These are phyloP conservation scores for Drosophila mimetica DNA, from an alignment of 2,888 invertebrate genomes.

Conservation along the genomic window DNA sequence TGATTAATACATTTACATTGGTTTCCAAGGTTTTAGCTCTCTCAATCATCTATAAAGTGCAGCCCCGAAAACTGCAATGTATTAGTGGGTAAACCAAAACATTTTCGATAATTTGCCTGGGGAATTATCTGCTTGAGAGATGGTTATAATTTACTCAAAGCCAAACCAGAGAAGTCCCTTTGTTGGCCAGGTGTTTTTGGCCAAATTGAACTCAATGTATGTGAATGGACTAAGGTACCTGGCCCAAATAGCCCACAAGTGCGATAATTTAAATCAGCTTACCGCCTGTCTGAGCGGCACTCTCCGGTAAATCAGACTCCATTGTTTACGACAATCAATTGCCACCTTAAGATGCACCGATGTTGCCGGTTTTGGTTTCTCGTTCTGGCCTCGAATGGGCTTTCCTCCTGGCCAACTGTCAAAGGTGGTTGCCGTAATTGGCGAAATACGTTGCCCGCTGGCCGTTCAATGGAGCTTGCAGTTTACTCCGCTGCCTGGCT, in stretches of 20 bases:
- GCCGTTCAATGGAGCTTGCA: constrained; percentile 66
- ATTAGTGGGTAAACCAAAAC: background rate
- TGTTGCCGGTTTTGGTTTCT: constrained; percentile 9
- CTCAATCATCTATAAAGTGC: background rate
- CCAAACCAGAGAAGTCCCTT: background rate
- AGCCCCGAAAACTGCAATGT: background rate
- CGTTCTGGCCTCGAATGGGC: constrained; percentile 8
- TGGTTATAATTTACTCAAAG: constrained; percentile 23
- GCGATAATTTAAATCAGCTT: constrained; percentile 40
- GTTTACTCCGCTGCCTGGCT: constrained; percentile 7
- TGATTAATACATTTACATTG: no score
- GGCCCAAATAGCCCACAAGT: constrained; percentile 6
- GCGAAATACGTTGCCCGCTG: constrained; percentile 64
- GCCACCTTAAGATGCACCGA: constrained; percentile 59
- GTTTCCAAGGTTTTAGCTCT: no score
- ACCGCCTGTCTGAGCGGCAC: constrained; percentile 35
- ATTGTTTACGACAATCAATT: constrained; percentile 69
- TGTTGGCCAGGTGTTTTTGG: constrained; percentile 1
- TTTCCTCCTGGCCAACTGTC: constrained; percentile 36
- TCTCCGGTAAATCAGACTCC: constrained; percentile 57
- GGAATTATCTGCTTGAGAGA: constrained; percentile 6
- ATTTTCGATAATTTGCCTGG: constrained; percentile 5
- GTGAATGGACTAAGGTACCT: background rate
- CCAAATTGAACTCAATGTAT: constrained; percentile 8
- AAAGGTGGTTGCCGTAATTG: constrained; percentile 64